Conservation (phyloP, 2,797 vertebrate species). For the Danio albolineatus region DNA sequence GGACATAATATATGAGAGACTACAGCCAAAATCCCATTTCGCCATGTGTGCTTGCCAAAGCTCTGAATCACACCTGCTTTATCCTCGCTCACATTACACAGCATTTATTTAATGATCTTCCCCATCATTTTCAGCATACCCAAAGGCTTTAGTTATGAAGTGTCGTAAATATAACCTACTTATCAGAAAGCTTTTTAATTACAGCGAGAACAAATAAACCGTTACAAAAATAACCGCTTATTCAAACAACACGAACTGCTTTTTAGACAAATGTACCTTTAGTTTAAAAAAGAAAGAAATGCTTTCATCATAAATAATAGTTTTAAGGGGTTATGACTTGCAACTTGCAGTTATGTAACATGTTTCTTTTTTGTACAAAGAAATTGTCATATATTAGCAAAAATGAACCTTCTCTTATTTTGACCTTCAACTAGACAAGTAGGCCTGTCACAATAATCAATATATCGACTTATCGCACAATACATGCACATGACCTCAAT, state of each 20-base stretch:
- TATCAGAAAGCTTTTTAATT: background rate
- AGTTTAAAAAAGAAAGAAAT: background rate
- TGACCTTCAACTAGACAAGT: no score
- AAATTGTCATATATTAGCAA: background rate
- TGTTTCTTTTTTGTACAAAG: background rate
- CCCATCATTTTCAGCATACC: conserved; percentile 17
- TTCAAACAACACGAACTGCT: background rate
- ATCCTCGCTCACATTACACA: conserved; percentile 39
- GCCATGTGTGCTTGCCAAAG: conserved; percentile 44
- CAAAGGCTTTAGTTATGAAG: background rate
- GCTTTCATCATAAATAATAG: background rate
- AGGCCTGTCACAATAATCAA: no score
- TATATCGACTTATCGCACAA: no score
- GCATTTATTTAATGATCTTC: conserved; percentile 55
- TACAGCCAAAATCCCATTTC: conserved; percentile 49
- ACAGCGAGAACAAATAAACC: background rate
- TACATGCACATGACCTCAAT: no score
- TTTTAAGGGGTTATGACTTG: no score
- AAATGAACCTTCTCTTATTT: no score
- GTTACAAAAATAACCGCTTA: no score
- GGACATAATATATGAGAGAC: conserved; percentile 51
- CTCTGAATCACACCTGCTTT: conserved; percentile 41
- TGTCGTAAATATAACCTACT: conserved; percentile 2
- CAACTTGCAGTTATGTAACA: no score
- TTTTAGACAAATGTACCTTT: background rate